Percentiles rank a stretch among this genome's conserved stretches.
Evolutionary conservation across 2,113 vertebrate species (phyloP).

Genomic region (Tympanuchus pallidicinctus): DNA sequence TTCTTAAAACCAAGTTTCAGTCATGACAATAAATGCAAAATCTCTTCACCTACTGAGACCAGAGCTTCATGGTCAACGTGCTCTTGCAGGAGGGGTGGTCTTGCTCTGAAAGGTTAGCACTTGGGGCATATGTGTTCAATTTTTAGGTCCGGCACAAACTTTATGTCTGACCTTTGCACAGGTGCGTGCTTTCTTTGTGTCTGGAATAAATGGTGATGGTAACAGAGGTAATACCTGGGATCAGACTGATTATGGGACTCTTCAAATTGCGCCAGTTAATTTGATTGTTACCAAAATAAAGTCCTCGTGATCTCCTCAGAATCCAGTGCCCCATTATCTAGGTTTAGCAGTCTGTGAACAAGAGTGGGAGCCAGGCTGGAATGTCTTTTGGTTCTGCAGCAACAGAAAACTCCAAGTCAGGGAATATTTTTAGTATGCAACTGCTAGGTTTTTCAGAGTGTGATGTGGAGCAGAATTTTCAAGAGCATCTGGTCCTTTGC

Average conservation of each 20-base stretch:
- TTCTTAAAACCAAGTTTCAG: conserved; percentile 27
- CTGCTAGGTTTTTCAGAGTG: not conserved
- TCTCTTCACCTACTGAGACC: not conserved
- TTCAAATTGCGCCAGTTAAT: not conserved
- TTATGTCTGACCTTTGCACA: not conserved
- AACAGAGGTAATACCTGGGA: not conserved
- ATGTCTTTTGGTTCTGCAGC: not conserved
- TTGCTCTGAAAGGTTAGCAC: not conserved
- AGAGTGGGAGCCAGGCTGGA: not conserved
- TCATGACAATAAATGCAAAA: not conserved
- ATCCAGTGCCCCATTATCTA: not conserved
- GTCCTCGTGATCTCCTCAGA: not conserved
- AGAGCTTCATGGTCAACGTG: not conserved
- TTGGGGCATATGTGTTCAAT: conserved; percentile 16
- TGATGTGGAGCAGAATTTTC: conserved; percentile 23
- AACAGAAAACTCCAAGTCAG: not conserved
- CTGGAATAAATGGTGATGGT: not conserved
- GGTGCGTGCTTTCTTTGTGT: not conserved
- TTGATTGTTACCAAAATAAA: not conserved
- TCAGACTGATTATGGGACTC: not conserved
- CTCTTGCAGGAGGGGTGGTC: not conserved
- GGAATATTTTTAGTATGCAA: not conserved
- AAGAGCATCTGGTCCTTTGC: conserved; percentile 12
- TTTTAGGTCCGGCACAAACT: conserved; percentile 4
- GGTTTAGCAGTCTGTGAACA: not conserved